Percentiles rank a stretch among this genome's conserved stretches.
Evolutionary conservation across 2,113 vertebrate species (phyloP).

Genomic region (Nannospalax galili): DNA sequence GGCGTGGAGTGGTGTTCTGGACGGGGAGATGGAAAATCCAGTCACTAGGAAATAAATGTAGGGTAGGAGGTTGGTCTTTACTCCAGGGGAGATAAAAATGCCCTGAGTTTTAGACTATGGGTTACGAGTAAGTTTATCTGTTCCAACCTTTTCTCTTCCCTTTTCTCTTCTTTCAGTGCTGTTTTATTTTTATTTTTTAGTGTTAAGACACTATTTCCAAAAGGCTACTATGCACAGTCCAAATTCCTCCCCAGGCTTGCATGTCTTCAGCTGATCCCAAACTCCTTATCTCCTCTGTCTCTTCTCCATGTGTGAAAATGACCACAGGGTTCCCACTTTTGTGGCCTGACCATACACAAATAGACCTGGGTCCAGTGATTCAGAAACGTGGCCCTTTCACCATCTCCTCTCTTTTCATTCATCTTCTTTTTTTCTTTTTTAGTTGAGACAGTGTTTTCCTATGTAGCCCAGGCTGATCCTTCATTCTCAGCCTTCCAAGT

Average conservation of each 20-base stretch:
- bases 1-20: no score
- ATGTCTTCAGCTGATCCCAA: no score
- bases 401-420: not conserved
- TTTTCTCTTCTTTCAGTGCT: not conserved
- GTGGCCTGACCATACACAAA: not conserved
- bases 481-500: not conserved
- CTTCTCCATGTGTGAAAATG: not conserved
- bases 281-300: not conserved
- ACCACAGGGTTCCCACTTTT: not conserved
- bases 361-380: not conserved
- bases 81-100: not conserved
- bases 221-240: not conserved
- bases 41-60: not conserved
- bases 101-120: no score
- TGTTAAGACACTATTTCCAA: no score
- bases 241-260: not conserved
- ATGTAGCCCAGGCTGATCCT: not conserved
- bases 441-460: not conserved
- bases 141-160: not conserved
- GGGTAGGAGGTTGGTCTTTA: not conserved
- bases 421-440: not conserved
- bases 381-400: not conserved
- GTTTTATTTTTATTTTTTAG: no score
- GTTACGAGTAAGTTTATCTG: not conserved
- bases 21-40: no score